A percentile compares a stretch with the other conserved stretches of the same genome.
Evolutionary conservation across 92 coral and sea anemone genomes (phyloP).

Genomic region (Bergia sp.): DNA sequence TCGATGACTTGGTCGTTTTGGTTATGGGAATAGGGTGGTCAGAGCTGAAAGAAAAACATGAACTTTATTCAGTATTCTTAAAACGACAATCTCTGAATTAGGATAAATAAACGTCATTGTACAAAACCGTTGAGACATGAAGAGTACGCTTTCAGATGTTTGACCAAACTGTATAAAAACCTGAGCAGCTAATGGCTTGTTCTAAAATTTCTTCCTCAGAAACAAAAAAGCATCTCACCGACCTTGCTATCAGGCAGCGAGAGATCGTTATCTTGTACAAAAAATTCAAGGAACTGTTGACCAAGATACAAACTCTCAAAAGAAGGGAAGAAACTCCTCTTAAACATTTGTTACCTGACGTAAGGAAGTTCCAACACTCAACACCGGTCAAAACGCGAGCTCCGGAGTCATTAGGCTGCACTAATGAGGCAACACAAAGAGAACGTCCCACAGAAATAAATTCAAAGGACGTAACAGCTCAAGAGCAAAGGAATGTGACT

Average conservation of each 20-base stretch:
- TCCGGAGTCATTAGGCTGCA: not conserved
- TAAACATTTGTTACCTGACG: slow-evolving; percentile 21
- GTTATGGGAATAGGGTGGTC: too few relatives aligned
- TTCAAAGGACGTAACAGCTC: not conserved
- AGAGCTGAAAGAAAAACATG: too few relatives aligned
- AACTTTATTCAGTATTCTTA: not conserved
- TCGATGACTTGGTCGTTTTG: too few relatives aligned
- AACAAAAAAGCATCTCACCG: slow-evolving; percentile 50
- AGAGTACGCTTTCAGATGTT: too few relatives aligned
- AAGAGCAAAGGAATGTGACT: not conserved
- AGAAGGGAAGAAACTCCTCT: slow-evolving; percentile 6
- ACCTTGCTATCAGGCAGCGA: slow-evolving; percentile 73
- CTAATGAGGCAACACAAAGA: not conserved
- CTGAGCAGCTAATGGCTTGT: not conserved
- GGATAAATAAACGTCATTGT: too few relatives aligned
- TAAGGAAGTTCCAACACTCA: slow-evolving; percentile 10
- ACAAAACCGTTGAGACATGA: not conserved
- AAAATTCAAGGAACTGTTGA: slow-evolving; percentile 62
- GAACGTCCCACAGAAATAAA: too few relatives aligned
- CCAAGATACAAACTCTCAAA: slow-evolving; percentile 59
- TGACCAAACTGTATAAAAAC: too few relatives aligned
- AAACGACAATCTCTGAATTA: too few relatives aligned
- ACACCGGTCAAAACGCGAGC: not conserved
- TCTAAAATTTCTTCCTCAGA: not conserved
- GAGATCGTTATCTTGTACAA: slow-evolving; percentile 60